A percentile compares a stretch with the other conserved stretches of the same genome.
These are phyloP conservation scores for Mellilla xanthometata DNA, from an alignment of 2,888 invertebrate species.

Conservation along the genomic window DNA sequence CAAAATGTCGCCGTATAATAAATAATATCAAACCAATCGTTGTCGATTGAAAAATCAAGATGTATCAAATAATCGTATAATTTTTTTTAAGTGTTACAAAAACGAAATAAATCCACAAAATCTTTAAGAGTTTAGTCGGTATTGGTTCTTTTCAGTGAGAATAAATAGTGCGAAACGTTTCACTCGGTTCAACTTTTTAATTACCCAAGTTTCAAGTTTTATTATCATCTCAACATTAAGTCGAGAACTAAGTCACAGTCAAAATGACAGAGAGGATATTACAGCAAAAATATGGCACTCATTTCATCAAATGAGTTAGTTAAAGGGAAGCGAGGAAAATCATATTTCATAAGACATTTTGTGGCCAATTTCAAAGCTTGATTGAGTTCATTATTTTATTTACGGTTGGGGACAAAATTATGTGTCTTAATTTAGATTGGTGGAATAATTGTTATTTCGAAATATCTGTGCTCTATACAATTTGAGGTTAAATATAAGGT, in stretches of 20 bases:
- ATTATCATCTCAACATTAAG: constrained; percentile 4
- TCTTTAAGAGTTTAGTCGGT: too few species aligned
- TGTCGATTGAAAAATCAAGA: too few species aligned
- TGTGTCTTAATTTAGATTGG: neutral
- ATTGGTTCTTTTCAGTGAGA: neutral
- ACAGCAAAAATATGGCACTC: constrained; percentile 11
- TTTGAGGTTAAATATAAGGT: too few species aligned
- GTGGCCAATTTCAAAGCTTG: constrained; percentile 7
- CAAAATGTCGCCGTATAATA: too few species aligned
- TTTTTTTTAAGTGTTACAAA: too few species aligned
- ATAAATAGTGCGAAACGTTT: neutral
- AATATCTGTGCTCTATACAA: too few species aligned
- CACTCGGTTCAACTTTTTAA: constrained; percentile 3
- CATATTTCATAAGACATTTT: constrained; percentile 8
- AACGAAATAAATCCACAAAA: too few species aligned
- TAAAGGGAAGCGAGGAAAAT: constrained; percentile 8
- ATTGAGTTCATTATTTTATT: constrained; percentile 12
- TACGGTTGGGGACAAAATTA: constrained; percentile 1
- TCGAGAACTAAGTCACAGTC: constrained; percentile 8
- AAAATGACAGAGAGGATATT: constrained; percentile 14
- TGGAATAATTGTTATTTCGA: too few species aligned
- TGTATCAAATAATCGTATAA: too few species aligned
- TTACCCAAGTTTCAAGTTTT: constrained; percentile 2
- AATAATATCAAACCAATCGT: too few species aligned
- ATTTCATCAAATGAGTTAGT: constrained; percentile 12